Percentiles rank a stretch among this genome's conserved stretches.
phyloP scores from a whole-genome alignment of 2,113 vertebrate species.

The Nipponia nippon region DNA sequence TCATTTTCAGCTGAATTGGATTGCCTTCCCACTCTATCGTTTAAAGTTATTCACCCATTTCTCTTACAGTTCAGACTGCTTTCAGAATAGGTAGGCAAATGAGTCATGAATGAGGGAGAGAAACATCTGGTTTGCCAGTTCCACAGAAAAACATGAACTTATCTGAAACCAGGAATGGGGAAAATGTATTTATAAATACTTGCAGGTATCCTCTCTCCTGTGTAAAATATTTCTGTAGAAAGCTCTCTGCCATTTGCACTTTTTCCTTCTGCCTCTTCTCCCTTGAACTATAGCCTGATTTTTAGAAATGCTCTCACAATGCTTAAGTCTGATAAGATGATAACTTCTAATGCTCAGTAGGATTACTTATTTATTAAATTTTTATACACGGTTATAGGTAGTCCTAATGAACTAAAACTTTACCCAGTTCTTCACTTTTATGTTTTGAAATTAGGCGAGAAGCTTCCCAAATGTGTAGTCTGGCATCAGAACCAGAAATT shows the following conservation, averaged over 20 bases:
- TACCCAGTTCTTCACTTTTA: not conserved
- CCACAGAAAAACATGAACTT: not conserved
- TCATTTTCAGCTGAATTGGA: not conserved
- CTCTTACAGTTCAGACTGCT: not conserved
- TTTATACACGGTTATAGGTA: not conserved
- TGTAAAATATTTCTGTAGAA: not conserved
- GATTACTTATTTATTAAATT: not conserved
- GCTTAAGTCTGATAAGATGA: not conserved
- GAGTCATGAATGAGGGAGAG: not conserved
- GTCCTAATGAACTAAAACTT: not conserved
- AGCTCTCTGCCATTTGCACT: not conserved
- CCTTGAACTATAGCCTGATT: not conserved
- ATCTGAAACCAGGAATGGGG: not conserved
- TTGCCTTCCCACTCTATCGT: not conserved
- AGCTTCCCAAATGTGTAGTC: not conserved
- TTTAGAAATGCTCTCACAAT: not conserved
- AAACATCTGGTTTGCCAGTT: not conserved
- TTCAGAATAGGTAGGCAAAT: not conserved
- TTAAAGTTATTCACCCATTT: not conserved
- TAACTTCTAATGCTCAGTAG: not conserved
- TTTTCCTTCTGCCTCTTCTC: not conserved
- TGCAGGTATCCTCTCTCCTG: not conserved
- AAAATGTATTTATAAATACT: not conserved
- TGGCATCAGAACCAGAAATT: not conserved
- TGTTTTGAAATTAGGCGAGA: not conserved